Conservation (phyloP, 2,113 vertebrate genomes). For the Neogobius melanostomus region DNA sequence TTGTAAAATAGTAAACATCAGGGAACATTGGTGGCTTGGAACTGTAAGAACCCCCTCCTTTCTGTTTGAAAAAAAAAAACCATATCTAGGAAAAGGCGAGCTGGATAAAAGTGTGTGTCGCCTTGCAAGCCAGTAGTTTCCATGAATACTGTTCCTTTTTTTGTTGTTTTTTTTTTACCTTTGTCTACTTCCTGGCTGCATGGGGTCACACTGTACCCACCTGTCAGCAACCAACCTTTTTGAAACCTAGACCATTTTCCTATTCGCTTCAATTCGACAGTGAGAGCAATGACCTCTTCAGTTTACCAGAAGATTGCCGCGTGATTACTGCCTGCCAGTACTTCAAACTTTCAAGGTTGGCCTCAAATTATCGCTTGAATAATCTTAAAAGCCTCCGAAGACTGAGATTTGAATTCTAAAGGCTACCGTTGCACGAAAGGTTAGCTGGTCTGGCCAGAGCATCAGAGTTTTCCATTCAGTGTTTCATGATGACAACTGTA, state of each 20-base stretch:
- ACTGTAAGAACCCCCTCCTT: no score
- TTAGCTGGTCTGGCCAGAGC: constrained; percentile 32
- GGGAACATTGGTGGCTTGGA: no score
- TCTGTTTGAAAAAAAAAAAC: no score
- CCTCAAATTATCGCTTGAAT: constrained; percentile 16
- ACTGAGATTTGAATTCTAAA: constrained; percentile 20
- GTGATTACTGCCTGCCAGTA: background rate
- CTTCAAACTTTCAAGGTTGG: constrained; percentile 1
- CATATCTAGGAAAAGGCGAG: no score
- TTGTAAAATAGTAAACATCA: no score
- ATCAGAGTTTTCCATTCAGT: background rate
- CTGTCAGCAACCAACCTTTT: background rate
- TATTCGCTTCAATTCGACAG: background rate
- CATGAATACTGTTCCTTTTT: no score
- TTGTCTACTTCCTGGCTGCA: background rate
- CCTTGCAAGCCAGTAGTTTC: no score
- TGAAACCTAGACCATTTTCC: background rate
- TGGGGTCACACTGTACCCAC: background rate
- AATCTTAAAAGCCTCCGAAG: constrained; percentile 4
- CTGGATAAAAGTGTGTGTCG: no score
- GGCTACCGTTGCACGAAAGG: constrained; percentile 1
- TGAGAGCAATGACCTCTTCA: background rate
- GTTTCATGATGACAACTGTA: background rate
- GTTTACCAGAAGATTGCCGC: background rate
- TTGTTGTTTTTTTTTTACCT: background rate